Evolutionary conservation across 2,113 vertebrate species (phyloP), one percentile per base, ranked within the genome.

Genomic region (Poeciliopsis retropinna): DNA sequence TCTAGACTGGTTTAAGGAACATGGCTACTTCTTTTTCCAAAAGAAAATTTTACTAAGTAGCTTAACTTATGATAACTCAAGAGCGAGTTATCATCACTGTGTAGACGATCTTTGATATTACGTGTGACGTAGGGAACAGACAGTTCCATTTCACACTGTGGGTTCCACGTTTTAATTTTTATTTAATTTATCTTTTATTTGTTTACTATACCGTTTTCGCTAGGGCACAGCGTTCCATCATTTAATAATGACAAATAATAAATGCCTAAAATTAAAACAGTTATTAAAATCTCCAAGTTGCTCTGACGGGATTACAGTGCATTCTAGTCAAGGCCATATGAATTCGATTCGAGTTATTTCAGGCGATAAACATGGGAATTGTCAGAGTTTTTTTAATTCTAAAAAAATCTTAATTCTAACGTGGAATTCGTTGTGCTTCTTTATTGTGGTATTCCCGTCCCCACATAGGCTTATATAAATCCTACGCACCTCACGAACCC

Each of bases 41-140:
- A 57, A 57, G 22, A n/a, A 57, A 57, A n/a, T 25, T 25, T 57
- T n/a, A n/a, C 7, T 57, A 27, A 44, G 29, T 67, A 3, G 0
- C 12, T 39, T 4, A 47, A 47, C 19, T 47, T n/a, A n/a, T n/a
- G n/a, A n/a, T n/a, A n/a, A 11, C 22, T 31, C 0, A 5, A n/a
- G 17, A 70, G 74, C 84, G 68, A 73, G 28, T 51, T 44, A 25
- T 39, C 27, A 51, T 1, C 3, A 9, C 28, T 57, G 22, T 0
- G 73, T 80, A 79, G 67, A 89, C 87, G 80, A 91, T 89, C 90
- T 91, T 1, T 66, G 69, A 5, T 22, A 27, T 76, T 57, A 13
- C 51, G 27, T 60, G 19, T 57, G 51, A 57, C 51, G 51, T 57
- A 57, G 51, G 22, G 22, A n/a, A 57, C 22, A 25, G 25, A 57